Base-by-base conservation (phyloP, 2,888 invertebrate species). In the Deroplatys truncata region DNA sequence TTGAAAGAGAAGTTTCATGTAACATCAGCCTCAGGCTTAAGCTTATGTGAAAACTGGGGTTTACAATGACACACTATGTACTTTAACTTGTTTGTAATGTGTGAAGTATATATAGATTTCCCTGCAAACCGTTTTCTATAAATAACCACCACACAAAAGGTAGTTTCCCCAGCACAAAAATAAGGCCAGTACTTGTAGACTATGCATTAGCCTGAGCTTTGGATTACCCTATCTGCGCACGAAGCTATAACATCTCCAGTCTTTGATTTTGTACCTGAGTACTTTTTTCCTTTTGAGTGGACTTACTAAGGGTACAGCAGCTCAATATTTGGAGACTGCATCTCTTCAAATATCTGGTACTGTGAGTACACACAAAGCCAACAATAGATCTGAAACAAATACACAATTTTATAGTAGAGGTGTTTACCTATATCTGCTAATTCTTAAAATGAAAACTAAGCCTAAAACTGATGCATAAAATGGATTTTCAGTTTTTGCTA, bases 311-410 rank as follows among this genome's bases (percentile, higher is more conserved):
- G 95, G 94, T 95, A 95, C 89, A 97, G 94, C 84, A 98, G 95
- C 93, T 98, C 97, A 92, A 98, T 98, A 92, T 98, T 97, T 8
- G 98, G 98, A 89, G 97, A 97, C 92, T 98, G 98, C 94, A 97
- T 95, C 91, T 96, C 94, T 92, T 96, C 94, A 92, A 97, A 96
- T 89, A 97, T 95, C 94, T 97, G 96, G 93, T 98, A 98, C 92
- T 97, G 97, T 0, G 98, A 98, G 91, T 96, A 96, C 0, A 98
- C 97, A 90, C 97, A 97, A 35, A 98, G 93, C 96, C 97, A 97
- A 92, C 97, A 98, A 92, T 98, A 98, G 31, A 97, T 95, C 98
- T 98, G 94, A 90, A 96, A 96, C 91, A 90, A 92, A 91, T 91
- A 90, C 88, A 90, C 90, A 88, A 31, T 88, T 35, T 88, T 86